Evolutionary conservation across 2,888 invertebrate species (phyloP), one percentile per base, ranked within the genome.

Genomic region (Brenthis hecate): DNA sequence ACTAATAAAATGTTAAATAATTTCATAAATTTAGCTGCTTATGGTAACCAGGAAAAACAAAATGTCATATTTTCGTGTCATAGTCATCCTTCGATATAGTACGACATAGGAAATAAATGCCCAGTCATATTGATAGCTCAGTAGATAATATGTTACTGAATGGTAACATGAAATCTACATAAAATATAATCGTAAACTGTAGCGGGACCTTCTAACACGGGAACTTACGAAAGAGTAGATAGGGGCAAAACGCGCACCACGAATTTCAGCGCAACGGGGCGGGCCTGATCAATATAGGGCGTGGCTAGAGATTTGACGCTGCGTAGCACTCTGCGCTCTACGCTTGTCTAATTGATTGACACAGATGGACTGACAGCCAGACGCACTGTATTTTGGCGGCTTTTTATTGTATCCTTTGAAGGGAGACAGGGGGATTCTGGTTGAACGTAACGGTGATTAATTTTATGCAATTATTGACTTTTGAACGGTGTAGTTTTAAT

Each of bases 271-370:
- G 86, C 85, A 82, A 81, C 81, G 81, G 87, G 89, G 89, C 88
- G 89, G 85, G 75, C 65, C 79, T 77, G 87, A 81, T 83, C 88
- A 86, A 90, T 91, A 89, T 80, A 72, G 79, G 91, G 91, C 89
- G 91, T 81, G 80, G 86, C 83, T 73, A 70, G 76, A 78, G 79
- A 78, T 81, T 79, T 79, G 85, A 85, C 83, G 85, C 88, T 88
- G 91, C 90, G 89, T 87, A 77, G 79, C 79, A 80, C 81, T 82
- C 82, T 87, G 88, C 87, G 86, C 80, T 79, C 78, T 77, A 80
- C 78, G 77, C 80, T 70, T 73, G 75, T 77, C 79, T 88, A 91
- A 91, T 91, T 91, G 91, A 91, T 91, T 91, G 91, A 91, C 91
- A 89, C 82, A 85, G 86, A 85, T 85, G 83, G 82, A 85, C 85